Conservation (phyloP, 1,140 invertebrate species). For the Cotesia typhae region DNA sequence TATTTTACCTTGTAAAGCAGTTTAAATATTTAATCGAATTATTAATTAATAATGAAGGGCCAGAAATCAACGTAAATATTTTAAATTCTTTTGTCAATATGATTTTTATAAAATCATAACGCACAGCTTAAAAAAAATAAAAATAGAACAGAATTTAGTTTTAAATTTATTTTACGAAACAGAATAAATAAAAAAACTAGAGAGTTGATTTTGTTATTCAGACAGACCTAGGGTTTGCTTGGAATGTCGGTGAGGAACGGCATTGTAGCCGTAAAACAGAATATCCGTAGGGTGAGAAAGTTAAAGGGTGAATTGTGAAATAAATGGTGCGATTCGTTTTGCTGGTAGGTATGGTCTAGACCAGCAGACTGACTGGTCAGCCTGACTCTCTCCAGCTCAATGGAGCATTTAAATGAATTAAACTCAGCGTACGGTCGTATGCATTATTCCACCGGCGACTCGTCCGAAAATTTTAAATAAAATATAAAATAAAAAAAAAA, state of each 20-base stretch:
- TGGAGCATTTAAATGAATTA: constrained; percentile 42
- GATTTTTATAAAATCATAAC: no score
- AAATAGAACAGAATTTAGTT: no score
- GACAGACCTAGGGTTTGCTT: background rate
- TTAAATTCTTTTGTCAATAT: no score
- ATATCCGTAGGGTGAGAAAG: constrained; percentile 21
- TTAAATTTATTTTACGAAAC: no score
- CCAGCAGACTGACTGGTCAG: constrained; percentile 30
- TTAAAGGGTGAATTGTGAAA: constrained; percentile 13
- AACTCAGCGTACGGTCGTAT: constrained; percentile 20
- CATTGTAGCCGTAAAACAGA: constrained; percentile 24
- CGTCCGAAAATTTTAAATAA: constrained; percentile 5
- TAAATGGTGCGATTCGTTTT: constrained; percentile 30
- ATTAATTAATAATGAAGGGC: no score
- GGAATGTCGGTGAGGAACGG: background rate
- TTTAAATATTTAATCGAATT: no score
- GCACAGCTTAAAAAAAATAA: no score
- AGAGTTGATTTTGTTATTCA: constrained; percentile 11
- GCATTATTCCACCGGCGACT: constrained; percentile 31
- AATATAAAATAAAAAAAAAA: no score
- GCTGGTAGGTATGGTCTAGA: background rate
- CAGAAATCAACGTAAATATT: no score
- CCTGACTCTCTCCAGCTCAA: constrained; percentile 29
- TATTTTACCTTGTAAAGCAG: no score
- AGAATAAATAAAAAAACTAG: constrained; percentile 2